phyloP scores from a whole-genome alignment of 2,797 vertebrate species.

The Melanotaenia maccullochi region DNA sequence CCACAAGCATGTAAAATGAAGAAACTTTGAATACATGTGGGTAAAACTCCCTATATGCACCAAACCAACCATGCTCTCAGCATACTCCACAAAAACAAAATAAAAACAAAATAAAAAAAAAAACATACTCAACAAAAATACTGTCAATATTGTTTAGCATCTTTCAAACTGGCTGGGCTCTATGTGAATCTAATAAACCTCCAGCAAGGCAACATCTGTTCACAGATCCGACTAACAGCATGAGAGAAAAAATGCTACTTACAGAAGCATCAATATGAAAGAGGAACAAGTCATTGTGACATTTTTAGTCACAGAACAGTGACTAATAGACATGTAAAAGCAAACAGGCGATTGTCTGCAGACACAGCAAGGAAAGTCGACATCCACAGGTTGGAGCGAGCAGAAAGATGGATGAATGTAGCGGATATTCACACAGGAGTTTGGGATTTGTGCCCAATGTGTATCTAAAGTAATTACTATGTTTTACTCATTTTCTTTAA shows the following conservation, averaged over 20 bases:
- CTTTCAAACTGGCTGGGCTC: constrained; percentile 44
- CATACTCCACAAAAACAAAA: not conserved
- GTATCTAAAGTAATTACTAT: too few species aligned
- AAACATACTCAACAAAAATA: constrained; percentile 24
- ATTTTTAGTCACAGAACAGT: not conserved
- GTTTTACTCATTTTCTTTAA: too few species aligned
- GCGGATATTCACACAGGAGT: too few species aligned
- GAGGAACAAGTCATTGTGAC: not conserved
- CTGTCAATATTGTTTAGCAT: constrained; percentile 67
- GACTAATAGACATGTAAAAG: not conserved
- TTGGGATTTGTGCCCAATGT: too few species aligned
- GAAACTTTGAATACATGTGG: not conserved
- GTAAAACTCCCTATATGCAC: not conserved
- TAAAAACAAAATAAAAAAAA: not conserved
- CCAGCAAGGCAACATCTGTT: constrained; percentile 44
- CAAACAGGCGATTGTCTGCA: too few species aligned
- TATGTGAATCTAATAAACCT: constrained; percentile 48
- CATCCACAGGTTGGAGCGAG: too few species aligned
- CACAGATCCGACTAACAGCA: constrained; percentile 28
- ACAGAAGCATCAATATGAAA: not conserved
- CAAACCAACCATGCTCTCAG: not conserved
- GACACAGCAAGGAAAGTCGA: too few species aligned
- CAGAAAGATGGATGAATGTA: too few species aligned
- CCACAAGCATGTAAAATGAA: not conserved
- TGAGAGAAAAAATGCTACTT: not conserved